phyloP scores from a whole-genome alignment of 2,797 vertebrate species.

The Selene dorsalis region DNA sequence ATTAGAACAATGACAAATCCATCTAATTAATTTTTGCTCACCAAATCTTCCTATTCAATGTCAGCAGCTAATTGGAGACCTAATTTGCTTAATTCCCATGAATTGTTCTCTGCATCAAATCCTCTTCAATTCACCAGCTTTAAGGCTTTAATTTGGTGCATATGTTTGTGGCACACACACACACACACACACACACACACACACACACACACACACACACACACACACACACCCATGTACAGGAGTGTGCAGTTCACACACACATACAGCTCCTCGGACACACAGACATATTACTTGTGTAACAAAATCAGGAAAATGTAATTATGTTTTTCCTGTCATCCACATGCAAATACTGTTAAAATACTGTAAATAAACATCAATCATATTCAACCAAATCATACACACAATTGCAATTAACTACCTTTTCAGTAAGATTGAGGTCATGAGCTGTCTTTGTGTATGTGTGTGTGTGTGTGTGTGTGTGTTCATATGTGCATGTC shows the following conservation, averaged over 20 bases:
- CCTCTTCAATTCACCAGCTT: slow-evolving; percentile 86
- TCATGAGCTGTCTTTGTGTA: slow-evolving; percentile 46
- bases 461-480: slow-evolving; percentile 28
- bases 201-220: slow-evolving; percentile 53
- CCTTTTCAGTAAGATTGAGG: slow-evolving; percentile 66
- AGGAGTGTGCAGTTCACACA: slow-evolving; percentile 8
- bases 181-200: slow-evolving; percentile 59
- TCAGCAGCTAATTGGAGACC: slow-evolving; percentile 81
- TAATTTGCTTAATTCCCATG: slow-evolving; percentile 87
- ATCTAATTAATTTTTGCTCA: slow-evolving; percentile 81
- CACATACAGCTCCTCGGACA: background rate
- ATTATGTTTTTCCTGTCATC: background rate
- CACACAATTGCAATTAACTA: slow-evolving; percentile 43
- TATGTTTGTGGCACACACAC: slow-evolving; percentile 79
- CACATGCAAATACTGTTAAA: background rate
- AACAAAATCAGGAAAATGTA: background rate
- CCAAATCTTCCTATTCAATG: slow-evolving; percentile 82
- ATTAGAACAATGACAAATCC: slow-evolving; percentile 81
- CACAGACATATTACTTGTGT: background rate
- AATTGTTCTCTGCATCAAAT: slow-evolving; percentile 83
- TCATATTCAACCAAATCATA: slow-evolving; percentile 24
- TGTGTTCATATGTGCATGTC: slow-evolving; percentile 73
- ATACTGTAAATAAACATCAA: background rate
- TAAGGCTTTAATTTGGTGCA: slow-evolving; percentile 86
- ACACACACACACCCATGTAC: slow-evolving; percentile 21